Percentiles rank a stretch among this genome's conserved stretches.
These are phyloP conservation scores for Dendrocopos noguchii DNA, from an alignment of 2,113 vertebrate genomes.

Conservation along the genomic window DNA sequence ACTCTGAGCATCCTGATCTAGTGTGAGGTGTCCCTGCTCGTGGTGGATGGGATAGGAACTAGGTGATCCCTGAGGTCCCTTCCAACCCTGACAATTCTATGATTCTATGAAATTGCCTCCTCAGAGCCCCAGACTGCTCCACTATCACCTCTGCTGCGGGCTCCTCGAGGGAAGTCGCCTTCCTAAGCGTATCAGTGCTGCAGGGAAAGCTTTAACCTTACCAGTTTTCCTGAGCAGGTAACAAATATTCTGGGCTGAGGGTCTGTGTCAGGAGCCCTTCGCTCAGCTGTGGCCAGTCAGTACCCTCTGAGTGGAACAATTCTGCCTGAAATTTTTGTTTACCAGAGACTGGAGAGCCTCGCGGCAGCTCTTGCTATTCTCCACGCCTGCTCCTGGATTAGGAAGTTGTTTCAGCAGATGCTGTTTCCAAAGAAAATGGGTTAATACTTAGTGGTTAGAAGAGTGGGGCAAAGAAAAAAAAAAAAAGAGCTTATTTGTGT, in stretches of 20 bases:
- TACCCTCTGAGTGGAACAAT: not conserved
- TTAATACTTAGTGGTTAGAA: slow-evolving; percentile 50
- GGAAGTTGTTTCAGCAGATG: slow-evolving; percentile 59
- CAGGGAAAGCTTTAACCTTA: not conserved
- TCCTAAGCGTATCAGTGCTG: not conserved
- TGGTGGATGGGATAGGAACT: no score
- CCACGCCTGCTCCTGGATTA: not conserved
- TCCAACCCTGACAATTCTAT: no score
- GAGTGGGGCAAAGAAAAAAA: slow-evolving; percentile 16
- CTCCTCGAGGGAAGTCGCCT: fast-evolving
- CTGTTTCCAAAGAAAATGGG: slow-evolving; percentile 58
- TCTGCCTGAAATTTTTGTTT: not conserved
- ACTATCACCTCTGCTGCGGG: fast-evolving
- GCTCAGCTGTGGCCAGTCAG: not conserved
- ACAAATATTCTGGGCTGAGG: not conserved
- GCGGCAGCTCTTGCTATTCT: not conserved
- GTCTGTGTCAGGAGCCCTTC: not conserved
- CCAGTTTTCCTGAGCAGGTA: not conserved
- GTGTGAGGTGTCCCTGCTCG: no score
- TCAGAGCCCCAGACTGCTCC: not conserved
- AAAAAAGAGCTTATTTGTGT: slow-evolving; percentile 54
- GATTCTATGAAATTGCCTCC: not conserved
- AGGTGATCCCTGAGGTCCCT: no score
- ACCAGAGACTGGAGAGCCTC: fast-evolving
- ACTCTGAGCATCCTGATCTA: no score